Conservation (phyloP, 2,888 invertebrate species). For the Drosophila suboccidentalis region DNA sequence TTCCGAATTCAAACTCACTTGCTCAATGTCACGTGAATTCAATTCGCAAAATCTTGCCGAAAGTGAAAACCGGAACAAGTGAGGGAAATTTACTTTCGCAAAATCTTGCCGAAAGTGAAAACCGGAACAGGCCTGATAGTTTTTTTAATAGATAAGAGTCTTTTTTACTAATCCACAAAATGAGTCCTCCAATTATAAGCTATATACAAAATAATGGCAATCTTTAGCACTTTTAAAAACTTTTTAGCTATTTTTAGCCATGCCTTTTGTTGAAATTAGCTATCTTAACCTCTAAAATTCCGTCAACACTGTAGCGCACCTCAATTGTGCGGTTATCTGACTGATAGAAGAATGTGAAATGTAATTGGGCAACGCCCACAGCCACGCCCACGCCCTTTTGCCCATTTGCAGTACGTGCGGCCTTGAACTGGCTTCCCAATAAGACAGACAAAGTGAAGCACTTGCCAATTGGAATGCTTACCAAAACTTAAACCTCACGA, state of each 20-base stretch:
- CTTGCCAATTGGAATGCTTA: slow-evolving; percentile 32
- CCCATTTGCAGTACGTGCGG: slow-evolving; percentile 29
- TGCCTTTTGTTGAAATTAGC: background rate
- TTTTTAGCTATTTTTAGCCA: background rate
- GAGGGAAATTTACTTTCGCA: no score
- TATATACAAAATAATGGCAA: no score
- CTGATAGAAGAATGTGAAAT: slow-evolving; percentile 32
- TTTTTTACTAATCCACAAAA: no score
- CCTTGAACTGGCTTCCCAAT: slow-evolving; percentile 34
- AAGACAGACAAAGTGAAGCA: slow-evolving; percentile 4
- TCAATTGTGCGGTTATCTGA: slow-evolving; percentile 40
- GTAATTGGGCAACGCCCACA: slow-evolving; percentile 43
- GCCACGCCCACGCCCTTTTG: slow-evolving; percentile 9
- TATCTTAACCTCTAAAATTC: background rate
- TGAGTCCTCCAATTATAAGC: no score
- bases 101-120: no score
- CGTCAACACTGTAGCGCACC: background rate
- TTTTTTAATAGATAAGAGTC: no score
- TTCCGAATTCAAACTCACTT: no score
- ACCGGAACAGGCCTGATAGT: no score
- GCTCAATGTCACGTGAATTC: no score
- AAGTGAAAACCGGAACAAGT: no score
- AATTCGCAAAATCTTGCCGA: no score
- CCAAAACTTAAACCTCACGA: slow-evolving; percentile 7
- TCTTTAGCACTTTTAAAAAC: no score